Percentiles rank a stretch among this genome's conserved stretches.
These are phyloP conservation scores for Anthonomus grandis DNA, from an alignment of 1,140 invertebrate species.

Conservation along the genomic window DNA sequence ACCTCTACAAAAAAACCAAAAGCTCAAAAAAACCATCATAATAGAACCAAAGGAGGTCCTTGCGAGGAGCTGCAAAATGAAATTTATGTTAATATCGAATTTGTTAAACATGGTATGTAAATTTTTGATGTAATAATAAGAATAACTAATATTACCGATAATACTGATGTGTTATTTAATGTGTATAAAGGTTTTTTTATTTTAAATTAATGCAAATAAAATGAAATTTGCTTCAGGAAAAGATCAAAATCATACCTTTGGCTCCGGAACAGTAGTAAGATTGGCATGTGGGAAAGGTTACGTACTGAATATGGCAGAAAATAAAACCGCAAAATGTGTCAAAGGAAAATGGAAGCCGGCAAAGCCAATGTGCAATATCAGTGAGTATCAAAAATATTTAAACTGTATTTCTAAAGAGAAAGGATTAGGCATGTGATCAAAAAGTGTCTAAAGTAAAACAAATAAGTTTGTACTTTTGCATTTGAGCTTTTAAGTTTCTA, in stretches of 20 bases:
- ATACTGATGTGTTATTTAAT: too few species aligned
- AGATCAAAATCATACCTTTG: constrained; percentile 58
- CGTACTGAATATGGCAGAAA: constrained; percentile 66
- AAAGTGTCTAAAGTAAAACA: too few species aligned
- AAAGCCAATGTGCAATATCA: constrained; percentile 69
- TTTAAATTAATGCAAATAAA: too few species aligned
- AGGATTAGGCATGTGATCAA: too few species aligned
- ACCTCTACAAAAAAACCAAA: constrained; percentile 32
- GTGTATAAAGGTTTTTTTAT: not conserved
- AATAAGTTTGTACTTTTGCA: too few species aligned
- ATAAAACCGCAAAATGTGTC: constrained; percentile 73
- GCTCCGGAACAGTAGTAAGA: constrained; percentile 65
- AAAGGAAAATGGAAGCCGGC: constrained; percentile 77
- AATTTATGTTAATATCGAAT: constrained; percentile 62
- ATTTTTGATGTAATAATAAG: too few species aligned
- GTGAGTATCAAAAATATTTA: constrained; percentile 57
- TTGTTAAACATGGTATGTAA: constrained; percentile 56
- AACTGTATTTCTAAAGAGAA: not conserved
- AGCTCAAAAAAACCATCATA: constrained; percentile 40
- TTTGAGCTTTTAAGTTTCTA: too few species aligned
- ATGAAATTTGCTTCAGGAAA: constrained; percentile 36
- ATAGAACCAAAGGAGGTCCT: constrained; percentile 48
- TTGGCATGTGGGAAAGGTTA: constrained; percentile 74
- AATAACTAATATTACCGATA: too few species aligned
- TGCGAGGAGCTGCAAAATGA: constrained; percentile 60